A percentile compares a stretch with the other conserved stretches of the same genome.
Conservation (phyloP, 92 coral and sea anemone genomes). For the Montipora capitata region DNA sequence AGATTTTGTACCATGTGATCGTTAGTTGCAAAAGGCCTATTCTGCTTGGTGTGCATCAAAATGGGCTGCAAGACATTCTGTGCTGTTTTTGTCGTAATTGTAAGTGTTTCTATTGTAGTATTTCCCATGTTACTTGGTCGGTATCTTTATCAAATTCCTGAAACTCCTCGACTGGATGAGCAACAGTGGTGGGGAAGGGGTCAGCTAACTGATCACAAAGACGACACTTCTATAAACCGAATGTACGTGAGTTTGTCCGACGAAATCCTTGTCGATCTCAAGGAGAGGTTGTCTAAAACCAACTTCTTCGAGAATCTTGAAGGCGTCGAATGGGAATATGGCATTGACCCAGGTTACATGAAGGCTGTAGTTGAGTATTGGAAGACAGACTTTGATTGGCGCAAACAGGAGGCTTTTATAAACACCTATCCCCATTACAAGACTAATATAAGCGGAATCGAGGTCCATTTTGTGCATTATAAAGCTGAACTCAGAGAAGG, state of each 20-base stretch:
- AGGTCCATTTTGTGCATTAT: conserved; percentile 86
- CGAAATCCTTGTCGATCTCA: conserved; percentile 78
- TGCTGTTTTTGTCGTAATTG: conserved; percentile 33
- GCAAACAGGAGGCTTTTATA: conserved; percentile 76
- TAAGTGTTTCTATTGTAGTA: conserved; percentile 38
- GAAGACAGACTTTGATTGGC: conserved; percentile 89
- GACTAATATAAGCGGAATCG: conserved; percentile 86
- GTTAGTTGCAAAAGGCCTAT: background rate
- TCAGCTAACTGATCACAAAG: conserved; percentile 16
- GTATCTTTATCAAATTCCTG: conserved; percentile 17
- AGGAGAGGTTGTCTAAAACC: conserved; percentile 80
- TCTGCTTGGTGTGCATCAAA: background rate
- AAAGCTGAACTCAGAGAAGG: conserved; percentile 81
- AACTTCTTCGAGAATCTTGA: conserved; percentile 82
- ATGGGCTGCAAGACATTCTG: conserved; percentile 37
- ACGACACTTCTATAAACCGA: conserved; percentile 64
- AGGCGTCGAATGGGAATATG: conserved; percentile 92
- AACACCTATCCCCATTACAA: conserved; percentile 82
- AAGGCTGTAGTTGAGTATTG: conserved; percentile 84
- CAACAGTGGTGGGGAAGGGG: conserved; percentile 94
- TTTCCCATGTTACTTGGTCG: conserved; percentile 30
- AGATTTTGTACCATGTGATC: no score
- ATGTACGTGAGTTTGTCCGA: conserved; percentile 69
- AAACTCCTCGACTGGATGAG: conserved; percentile 23
- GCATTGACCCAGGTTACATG: conserved; percentile 79